These are phyloP conservation scores for Varanus komodoensis DNA, from an alignment of 2,113 vertebrate species.

Conservation along the genomic window DNA sequence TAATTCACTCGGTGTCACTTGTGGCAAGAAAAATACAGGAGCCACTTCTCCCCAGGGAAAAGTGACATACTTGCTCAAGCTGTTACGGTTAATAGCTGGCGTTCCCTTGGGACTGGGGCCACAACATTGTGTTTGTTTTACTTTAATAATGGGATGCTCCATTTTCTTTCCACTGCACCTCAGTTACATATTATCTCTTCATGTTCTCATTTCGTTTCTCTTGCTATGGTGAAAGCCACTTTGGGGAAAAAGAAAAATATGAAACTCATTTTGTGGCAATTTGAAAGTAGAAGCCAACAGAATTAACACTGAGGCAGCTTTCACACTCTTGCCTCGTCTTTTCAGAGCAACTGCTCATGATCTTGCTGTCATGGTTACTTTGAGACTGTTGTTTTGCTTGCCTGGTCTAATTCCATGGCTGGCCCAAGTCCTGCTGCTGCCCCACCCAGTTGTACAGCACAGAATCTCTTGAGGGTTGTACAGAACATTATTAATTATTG, in stretches of 20 bases:
- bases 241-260: not conserved
- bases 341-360: not conserved
- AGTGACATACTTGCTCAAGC: slow-evolving; percentile 42
- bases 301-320: not conserved
- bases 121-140: slow-evolving; percentile 34
- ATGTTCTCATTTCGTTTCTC: not conserved
- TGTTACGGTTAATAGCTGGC: slow-evolving; percentile 50
- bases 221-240: not conserved
- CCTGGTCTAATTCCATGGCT: not conserved
- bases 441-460: not conserved
- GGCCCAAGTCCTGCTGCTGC: not conserved
- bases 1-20: slow-evolving; percentile 40
- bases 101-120: slow-evolving; percentile 29
- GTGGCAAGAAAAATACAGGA: slow-evolving; percentile 42
- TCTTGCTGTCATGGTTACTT: not conserved
- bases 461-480: not conserved
- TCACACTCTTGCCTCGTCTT: not conserved
- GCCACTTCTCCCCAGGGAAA: slow-evolving; percentile 45
- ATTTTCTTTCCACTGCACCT: slow-evolving; percentile 30
- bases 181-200: not conserved
- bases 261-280: not conserved
- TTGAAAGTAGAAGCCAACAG: not conserved
- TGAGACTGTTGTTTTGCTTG: not conserved
- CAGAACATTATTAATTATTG: not conserved
- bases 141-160: not conserved